Base-by-base conservation (phyloP, 2,888 invertebrate species). In the Selenia dentaria region DNA sequence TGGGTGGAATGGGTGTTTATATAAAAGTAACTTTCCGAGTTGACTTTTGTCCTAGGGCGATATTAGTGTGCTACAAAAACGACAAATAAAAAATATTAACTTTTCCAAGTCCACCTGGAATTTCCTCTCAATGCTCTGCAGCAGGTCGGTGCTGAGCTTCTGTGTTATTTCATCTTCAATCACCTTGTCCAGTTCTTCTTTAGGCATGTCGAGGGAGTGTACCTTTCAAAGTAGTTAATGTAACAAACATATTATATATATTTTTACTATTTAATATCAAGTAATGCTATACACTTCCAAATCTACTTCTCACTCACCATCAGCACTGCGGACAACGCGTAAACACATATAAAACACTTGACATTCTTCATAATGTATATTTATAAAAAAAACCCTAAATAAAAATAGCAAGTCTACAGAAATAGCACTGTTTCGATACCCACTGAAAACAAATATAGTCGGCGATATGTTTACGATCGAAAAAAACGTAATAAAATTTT, bases 91-190 rank as follows among this genome's bases (percentile, higher is more conserved):
- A 25, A 31, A 24, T 20, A 9, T 16, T 5, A 64, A 87, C 88
- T 77, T 86, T 56, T 87, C 79, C 1, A 90, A 63, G 42, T 89
- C 89, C 1, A 84, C 80, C 29, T 85, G 85, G 53, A 89, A 89
- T 49, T 90, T 90, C 54, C 73, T 83, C 55, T 89, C 88, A 13
- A 90, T 77, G 51, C 89, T 88, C 56, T 87, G 87, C 13, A 89
- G 56, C 25, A 90, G 59, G 24, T 90, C 89, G 3, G 72, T 75
- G 1, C 79, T 70, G 3, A 90, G 62, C 33, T 81, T 89, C 9
- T 71, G 64, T 0, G 89, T 88, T 36, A 90, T 82, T 51, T 88
- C 87, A 44, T 87, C 83, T 55, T 90, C 89, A 61, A 89, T 86
- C 0, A 86, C 80, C 16, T 74, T 75, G 39, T 89, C 89, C 0